Base-by-base conservation (phyloP, 2,113 vertebrate species). In the Polyodon spathula region DNA sequence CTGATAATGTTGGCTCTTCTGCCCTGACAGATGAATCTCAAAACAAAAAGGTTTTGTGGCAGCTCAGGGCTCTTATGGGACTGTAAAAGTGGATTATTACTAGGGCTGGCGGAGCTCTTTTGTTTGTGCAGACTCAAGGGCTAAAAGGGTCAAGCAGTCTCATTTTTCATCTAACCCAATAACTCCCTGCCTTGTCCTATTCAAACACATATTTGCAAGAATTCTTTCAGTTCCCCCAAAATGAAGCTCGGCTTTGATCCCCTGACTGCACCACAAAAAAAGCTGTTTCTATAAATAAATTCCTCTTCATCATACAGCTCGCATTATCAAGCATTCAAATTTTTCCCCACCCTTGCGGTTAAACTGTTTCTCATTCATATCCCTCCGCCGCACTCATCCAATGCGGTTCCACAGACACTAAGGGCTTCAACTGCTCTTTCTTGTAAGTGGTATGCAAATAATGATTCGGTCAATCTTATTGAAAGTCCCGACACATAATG, bases 91-190 rank as follows among this genome's bases (percentile, higher is more conserved):
- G 73, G 74, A 80, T 83, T 82, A 78, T 76, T 74, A 66, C 66
- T 65, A 72, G 68, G 69, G 73, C 69, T 66, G 71, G 68, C 68
- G 68, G 74, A 72, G 60, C 67, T 66, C 53, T 66, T 63, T 74
- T 72, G 73, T 79, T 74, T 73, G 62, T 73, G 62, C 71, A 65
- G 44, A 75, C 74, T 75, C 74, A 60, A 58, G 71, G 71, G 76
- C 74, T 75, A 74, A 78, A 66, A 75, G 75, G 83, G 83, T 83
- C 82, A 87, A 83, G 82, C 82, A 83, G 74, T 79, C 78, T 71
- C 78, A 83, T 86, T 83, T 82, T 80, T 86, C 81, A 84, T 79
- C 72, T 59, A 66, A 71, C 70, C 66, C 77, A 84, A 80, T 86
- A 81, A 81, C 73, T 68, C 70, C 72, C 64, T 62, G 64, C 60